These are phyloP conservation scores for Tragelaphus scriptus DNA, from an alignment of 2,113 vertebrate species.

Conservation along the genomic window DNA sequence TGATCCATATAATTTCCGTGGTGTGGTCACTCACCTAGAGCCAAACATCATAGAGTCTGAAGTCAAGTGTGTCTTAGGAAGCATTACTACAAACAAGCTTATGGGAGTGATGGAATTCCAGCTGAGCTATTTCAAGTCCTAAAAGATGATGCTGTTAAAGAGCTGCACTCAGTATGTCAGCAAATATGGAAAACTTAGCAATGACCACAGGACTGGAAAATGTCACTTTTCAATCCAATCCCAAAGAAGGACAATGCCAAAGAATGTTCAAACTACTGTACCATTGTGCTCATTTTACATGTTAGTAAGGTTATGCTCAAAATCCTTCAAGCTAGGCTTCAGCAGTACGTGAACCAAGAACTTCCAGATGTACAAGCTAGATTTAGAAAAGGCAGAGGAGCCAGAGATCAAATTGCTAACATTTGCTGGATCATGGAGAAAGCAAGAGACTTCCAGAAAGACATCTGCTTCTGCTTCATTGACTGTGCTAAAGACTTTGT, in stretches of 20 bases:
- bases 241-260: not conserved
- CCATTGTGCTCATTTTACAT: not conserved
- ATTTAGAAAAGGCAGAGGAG: not conserved
- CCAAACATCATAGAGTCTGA: not conserved
- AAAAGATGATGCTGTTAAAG: not conserved
- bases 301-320: not conserved
- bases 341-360: not conserved
- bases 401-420: not conserved
- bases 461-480: not conserved
- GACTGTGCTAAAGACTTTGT: not conserved
- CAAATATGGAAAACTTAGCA: not conserved
- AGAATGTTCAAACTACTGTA: not conserved
- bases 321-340: not conserved
- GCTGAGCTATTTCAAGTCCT: not conserved
- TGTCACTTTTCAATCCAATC: not conserved
- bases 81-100: not conserved
- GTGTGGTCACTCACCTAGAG: not conserved
- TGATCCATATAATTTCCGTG: not conserved
- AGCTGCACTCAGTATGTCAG: not conserved
- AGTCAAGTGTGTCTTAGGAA: not conserved
- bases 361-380: not conserved
- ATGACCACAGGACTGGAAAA: not conserved
- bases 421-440: not conserved
- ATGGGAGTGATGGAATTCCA: not conserved
- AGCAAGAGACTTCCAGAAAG: not conserved